phyloP scores from a whole-genome alignment of 2,888 invertebrate genomes.

The Mechanitis messenoides region DNA sequence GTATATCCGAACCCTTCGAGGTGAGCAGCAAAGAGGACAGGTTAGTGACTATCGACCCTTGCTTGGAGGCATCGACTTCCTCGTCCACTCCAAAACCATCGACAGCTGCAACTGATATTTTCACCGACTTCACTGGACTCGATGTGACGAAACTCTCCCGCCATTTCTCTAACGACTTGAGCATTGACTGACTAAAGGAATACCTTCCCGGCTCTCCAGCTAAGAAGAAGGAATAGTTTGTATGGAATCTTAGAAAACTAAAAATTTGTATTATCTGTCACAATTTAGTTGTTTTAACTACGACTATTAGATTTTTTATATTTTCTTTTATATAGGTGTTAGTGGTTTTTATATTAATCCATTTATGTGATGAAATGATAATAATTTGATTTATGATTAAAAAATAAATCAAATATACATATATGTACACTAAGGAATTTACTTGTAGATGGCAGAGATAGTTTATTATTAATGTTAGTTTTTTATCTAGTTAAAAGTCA shows the following conservation, averaged over 20 bases:
- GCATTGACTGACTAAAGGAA: constrained; percentile 72
- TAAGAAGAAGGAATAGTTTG: constrained; percentile 33
- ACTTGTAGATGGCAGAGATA: too few species aligned
- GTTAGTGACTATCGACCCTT: constrained; percentile 45
- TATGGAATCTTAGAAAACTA: not conserved
- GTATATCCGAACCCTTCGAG: constrained; percentile 70
- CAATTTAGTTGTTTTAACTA: not conserved
- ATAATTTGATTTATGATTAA: too few species aligned
- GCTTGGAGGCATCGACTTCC: constrained; percentile 48
- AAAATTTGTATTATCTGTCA: not conserved
- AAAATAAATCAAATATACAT: too few species aligned
- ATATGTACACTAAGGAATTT: too few species aligned
- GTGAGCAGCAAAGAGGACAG: constrained; percentile 65
- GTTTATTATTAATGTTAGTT: too few species aligned
- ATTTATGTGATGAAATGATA: too few species aligned
- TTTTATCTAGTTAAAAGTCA: too few species aligned
- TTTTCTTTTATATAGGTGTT: too few species aligned
- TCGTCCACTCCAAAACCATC: constrained; percentile 45
- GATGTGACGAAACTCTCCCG: constrained; percentile 69
- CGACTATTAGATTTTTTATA: too few species aligned
- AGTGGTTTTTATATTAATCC: too few species aligned
- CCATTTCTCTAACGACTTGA: constrained; percentile 69
- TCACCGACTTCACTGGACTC: constrained; percentile 68
- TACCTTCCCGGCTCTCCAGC: constrained; percentile 67
- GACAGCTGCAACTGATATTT: constrained; percentile 57